Base-by-base conservation (phyloP, 2,113 vertebrate genomes). In the Dascyllus trimaculatus region DNA sequence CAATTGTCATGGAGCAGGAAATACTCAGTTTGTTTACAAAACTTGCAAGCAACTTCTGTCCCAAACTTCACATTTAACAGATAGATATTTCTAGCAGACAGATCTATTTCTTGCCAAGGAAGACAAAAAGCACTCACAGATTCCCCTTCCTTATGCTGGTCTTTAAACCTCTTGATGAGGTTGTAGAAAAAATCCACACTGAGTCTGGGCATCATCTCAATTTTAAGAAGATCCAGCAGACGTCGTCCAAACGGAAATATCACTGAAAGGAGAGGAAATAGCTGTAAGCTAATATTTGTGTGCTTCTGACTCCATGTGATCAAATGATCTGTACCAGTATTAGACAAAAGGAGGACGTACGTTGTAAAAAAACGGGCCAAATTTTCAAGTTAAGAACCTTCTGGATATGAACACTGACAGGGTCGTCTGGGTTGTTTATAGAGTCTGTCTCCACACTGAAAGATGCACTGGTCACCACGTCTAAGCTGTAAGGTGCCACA, bases 381-480 rank as follows among this genome's bases (percentile, higher is more conserved):
- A 96, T 63, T 8, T 5, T 91, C 26, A 94, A 40, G 1, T 80
- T 87, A 0, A 91, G 11, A 18, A 97, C 29, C 3, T 93, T 96
- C 73, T 85, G 89, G 49, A 90, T 25, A 21, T 96, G 89, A 64
- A 86, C 63, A 40, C 94, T 88, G 69, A 96, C 90, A 0, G 94
- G 95, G 63, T 96, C 94, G 0, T 95, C 82, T 26, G 95, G 94
- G 60, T 95, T 95, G 85, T 94, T 96, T 59, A 96, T 93, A 45
- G 96, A 95, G 82, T 97, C 92, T 0, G 95, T 57, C 2, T 96
- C 94, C 17, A 97, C 93, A 10, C 96, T 92, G 0, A 97, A 97
- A 0, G 96, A 95, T 0, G 95, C 94, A 35, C 96, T 94, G 11
- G 94, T 94, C 63, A 96, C 85, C 0, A 94, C 91, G 0, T 97